Conservation (phyloP, 2,888 invertebrate genomes). For the Molorchus minor region DNA sequence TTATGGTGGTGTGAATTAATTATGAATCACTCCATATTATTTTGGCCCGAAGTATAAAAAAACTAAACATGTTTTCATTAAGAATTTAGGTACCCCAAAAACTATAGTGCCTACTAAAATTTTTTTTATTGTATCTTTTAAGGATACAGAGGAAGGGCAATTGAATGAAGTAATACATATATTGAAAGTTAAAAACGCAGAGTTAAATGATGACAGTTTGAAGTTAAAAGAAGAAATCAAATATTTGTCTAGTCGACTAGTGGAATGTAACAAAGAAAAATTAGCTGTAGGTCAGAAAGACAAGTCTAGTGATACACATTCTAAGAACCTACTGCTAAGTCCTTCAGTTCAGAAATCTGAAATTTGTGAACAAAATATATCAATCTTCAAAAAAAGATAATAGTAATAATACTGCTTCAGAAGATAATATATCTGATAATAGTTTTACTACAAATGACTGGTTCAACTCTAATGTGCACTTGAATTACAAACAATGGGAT, state of each 20-base stretch:
- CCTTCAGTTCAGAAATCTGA: conserved; percentile 72
- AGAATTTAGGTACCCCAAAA: too few relatives aligned
- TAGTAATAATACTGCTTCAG: conserved; percentile 49
- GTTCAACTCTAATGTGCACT: conserved; percentile 58
- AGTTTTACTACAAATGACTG: conserved; percentile 60
- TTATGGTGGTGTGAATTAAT: too few relatives aligned
- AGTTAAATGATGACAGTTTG: conserved; percentile 60
- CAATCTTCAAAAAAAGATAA: conserved; percentile 45
- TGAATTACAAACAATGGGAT: conserved; percentile 29
- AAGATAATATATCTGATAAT: conserved; percentile 57
- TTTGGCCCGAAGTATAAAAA: too few relatives aligned
- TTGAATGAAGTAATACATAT: conserved; percentile 58
- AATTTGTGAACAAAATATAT: conserved; percentile 62
- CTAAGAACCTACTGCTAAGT: too few relatives aligned
- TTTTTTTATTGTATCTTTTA: conserved; percentile 8
- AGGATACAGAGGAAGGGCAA: conserved; percentile 31
- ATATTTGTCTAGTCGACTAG: conserved; percentile 42
- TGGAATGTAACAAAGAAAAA: conserved; percentile 13
- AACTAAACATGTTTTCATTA: too few relatives aligned
- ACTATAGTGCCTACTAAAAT: too few relatives aligned
- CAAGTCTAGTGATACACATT: too few relatives aligned
- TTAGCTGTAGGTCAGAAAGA: too few relatives aligned
- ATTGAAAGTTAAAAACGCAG: conserved; percentile 57
- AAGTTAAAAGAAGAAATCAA: conserved; percentile 56
- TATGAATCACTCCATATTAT: too few relatives aligned